Evolutionary conservation across 2,888 invertebrate species (phyloP).

Genomic region (Cephus rjabovi): DNA sequence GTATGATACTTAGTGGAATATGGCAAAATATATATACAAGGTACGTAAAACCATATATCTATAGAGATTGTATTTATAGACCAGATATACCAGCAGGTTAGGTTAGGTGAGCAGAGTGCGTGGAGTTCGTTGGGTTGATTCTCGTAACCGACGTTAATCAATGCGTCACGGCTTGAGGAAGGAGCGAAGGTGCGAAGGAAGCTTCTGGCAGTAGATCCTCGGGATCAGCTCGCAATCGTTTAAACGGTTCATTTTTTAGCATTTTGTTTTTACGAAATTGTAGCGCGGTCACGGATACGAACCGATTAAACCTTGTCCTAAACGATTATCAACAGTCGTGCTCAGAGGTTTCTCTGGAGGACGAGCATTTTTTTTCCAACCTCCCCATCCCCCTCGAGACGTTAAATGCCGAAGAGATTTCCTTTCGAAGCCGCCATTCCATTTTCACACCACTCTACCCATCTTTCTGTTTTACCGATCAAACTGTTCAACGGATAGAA

Average conservation of each 20-base stretch:
- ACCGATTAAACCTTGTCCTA: conserved; percentile 24
- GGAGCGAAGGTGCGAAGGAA: conserved; percentile 8
- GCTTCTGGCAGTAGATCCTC: conserved; percentile 19
- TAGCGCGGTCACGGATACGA: conserved; percentile 25
- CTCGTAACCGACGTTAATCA: conserved; percentile 30
- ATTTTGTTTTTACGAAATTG: conserved; percentile 27
- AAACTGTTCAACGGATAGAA: not conserved
- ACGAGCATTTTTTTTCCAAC: conserved; percentile 17
- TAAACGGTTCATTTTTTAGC: conserved; percentile 29
- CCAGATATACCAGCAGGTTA: not conserved
- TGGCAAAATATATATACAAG: not conserved
- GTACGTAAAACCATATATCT: not conserved
- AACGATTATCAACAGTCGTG: conserved; percentile 27
- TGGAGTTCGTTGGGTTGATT: conserved; percentile 5
- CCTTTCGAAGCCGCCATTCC: not conserved
- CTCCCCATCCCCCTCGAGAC: not conserved
- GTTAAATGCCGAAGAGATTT: not conserved
- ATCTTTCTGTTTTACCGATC: not conserved
- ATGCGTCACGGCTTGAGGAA: conserved; percentile 23
- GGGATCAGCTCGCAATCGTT: conserved; percentile 24
- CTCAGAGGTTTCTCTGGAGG: conserved; percentile 18
- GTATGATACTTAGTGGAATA: not conserved
- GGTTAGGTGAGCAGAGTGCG: not conserved
- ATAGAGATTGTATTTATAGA: not conserved
- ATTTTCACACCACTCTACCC: not conserved